A percentile compares a stretch with the other conserved stretches of the same genome.
Evolutionary conservation across 2,888 invertebrate genomes (phyloP).

Genomic region (Eupeodes luniger): DNA sequence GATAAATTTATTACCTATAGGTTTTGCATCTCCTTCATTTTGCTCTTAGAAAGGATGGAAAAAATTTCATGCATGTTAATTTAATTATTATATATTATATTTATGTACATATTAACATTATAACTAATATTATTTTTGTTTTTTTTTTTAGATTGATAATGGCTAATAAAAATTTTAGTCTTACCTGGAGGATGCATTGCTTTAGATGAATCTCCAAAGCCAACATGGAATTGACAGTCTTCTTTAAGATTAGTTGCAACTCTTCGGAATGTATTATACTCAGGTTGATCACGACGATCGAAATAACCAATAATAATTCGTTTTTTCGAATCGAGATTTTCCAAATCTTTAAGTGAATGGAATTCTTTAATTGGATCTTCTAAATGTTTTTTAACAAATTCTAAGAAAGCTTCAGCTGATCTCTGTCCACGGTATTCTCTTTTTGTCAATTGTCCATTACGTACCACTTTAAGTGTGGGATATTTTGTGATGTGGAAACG

Average conservation of each 20-base stretch:
- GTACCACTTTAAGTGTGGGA: slow-evolving; percentile 97
- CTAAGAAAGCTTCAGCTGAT: slow-evolving; percentile 94
- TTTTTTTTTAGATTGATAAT: too few relatives aligned
- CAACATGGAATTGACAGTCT: slow-evolving; percentile 97
- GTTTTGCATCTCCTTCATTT: slow-evolving; percentile 55
- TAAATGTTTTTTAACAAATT: slow-evolving; percentile 94
- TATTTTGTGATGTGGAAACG: slow-evolving; percentile 99
- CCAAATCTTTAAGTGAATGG: slow-evolving; percentile 88
- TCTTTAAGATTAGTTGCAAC: slow-evolving; percentile 95
- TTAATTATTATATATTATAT: neutral
- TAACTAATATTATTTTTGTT: too few relatives aligned
- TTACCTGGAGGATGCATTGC: slow-evolving; percentile 94
- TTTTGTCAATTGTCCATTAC: slow-evolving; percentile 95
- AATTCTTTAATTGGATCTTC: slow-evolving; percentile 94
- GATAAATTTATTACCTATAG: slow-evolving; percentile 57
- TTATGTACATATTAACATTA: neutral
- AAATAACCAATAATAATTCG: slow-evolving; percentile 96
- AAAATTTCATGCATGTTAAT: slow-evolving; percentile 57
- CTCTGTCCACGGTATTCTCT: slow-evolving; percentile 96
- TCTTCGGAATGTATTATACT: slow-evolving; percentile 91
- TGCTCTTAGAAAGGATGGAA: slow-evolving; percentile 50
- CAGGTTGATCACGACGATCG: slow-evolving; percentile 90
- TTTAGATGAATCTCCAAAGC: slow-evolving; percentile 92
- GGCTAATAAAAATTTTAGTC: slow-evolving; percentile 32
- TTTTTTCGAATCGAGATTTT: slow-evolving; percentile 91